Evolutionary conservation across 2,888 invertebrate genomes (phyloP), one percentile per base, ranked within the genome.

Genomic region (Pollenia amentaria): DNA sequence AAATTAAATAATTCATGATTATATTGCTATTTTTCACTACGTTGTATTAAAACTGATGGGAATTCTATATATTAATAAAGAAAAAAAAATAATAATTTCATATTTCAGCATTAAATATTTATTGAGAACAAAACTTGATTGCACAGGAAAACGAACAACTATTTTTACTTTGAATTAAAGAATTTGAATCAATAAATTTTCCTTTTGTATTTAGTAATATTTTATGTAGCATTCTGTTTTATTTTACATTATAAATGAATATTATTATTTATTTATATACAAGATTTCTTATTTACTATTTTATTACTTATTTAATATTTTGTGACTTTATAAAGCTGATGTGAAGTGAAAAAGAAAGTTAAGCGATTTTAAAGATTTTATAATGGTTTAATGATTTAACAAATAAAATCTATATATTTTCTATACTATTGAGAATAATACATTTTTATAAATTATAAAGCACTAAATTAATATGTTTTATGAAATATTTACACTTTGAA

Each of bases 41-140:
- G 21, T 29, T 3, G 1, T 29, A 21, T 14, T 21, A 18, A 18
- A 65, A 46, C 65, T 46, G 18, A 65, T 7, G 21, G 65, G 4
- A 46, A 44, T 14, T 12, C 21, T 46, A 65, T 46, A 46, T 21
- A 18, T 46, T 16, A 6, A 9, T 29, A 29, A 29, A 29, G 29
- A 29, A 40, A 40, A n/a, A 3, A 44, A 65, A 46, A 46, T 46
- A 16, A 21, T 4, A 14, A 4, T 65, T 46, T 21, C 21, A 14
- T 29, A 38, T 69, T 51, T 69, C 48, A 38, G 67, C 38, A 16
- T 12, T 21, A 21, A 57, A 38, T 14, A 42, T 79, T 79, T 79
- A 79, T 79, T 79, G 60, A 79, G 46, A 78, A 78, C 78, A 78
- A 79, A 70, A 70, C 1, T 29, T 42, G 11, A 16, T 62, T 65